These are phyloP conservation scores for Bovichtus diacanthus DNA, from an alignment of 2,797 vertebrate genomes.

Conservation along the genomic window DNA sequence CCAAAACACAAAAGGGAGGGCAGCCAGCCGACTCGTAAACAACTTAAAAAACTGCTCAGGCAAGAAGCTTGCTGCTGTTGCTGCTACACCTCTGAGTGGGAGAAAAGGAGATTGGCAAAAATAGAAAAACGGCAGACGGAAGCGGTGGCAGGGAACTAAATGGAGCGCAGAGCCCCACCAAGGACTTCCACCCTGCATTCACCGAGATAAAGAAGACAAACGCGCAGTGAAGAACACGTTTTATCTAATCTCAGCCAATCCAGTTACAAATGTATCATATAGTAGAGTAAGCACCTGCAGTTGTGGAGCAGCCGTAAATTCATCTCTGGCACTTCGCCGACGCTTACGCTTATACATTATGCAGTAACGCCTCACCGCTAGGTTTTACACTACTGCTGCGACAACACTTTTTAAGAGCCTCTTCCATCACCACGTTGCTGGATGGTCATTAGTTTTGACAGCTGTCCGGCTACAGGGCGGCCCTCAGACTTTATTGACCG, in stretches of 20 bases:
- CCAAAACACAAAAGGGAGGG: constrained; percentile 42
- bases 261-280: constrained; percentile 32
- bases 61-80: constrained; percentile 27
- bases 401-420: constrained; percentile 47
- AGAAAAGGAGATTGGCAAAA: not conserved
- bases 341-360: constrained; percentile 48
- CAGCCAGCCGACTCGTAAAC: constrained; percentile 49
- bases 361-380: constrained; percentile 31
- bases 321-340: constrained; percentile 24
- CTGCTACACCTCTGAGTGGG: not conserved
- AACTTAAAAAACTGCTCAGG: constrained; percentile 51
- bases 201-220: constrained; percentile 20
- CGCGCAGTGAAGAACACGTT: not conserved
- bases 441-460: constrained; percentile 54
- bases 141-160: constrained; percentile 35
- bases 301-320: constrained; percentile 16
- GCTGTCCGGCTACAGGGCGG: constrained; percentile 42
- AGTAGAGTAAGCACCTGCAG: constrained; percentile 50
- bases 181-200: constrained; percentile 24
- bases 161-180: constrained; percentile 25
- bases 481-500: constrained; percentile 22
- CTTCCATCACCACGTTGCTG: constrained; percentile 40
- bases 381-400: constrained; percentile 40
- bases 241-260: constrained; percentile 46
- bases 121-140: constrained; percentile 30